Evolutionary conservation across 2,113 vertebrate species (phyloP), one percentile per base, ranked within the genome.

Genomic region (Gadus macrocephalus): DNA sequence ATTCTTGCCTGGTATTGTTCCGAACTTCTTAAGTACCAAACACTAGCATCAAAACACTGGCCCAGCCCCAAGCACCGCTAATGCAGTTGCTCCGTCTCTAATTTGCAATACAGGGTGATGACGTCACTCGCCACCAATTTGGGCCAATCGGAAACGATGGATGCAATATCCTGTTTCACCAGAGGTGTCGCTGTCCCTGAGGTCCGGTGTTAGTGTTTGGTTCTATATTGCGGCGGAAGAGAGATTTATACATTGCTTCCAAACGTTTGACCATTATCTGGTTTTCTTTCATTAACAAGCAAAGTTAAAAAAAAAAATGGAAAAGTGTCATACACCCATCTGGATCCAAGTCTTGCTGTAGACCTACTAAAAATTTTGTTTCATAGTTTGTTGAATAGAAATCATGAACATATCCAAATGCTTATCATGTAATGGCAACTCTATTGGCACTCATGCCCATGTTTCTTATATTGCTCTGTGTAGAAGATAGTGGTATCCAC

Each of bases 201-300:
- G 42, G 42, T 49, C 42, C 8, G 42, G 42, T 49, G 42, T 49
- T 49, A 14, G 42, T 49, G 42, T 49, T 49, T 49, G 42, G 42
- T 49, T 49, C 11, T 12, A 49, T 49, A 12, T 49, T 73, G 74
- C 67, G 75, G 42, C 56, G 53, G 49, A 74, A 80, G 73, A 83
- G 73, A 81, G 69, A 70, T 75, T 82, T 85, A 85, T 86, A 79
- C 84, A 84, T 88, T 56, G 85, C 84, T 87, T 89, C 83, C 77
- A 77, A 66, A 59, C 22, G 67, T 60, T 73, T 69, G 78, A 73
- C 63, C 72, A 79, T 9, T 3, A 71, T 84, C 79, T 79, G 88
- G 76, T 67, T 73, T 71, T 64, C 68, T 74, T 73, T 75, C 80
- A 84, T 79, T 22, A 35, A 69, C 38, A 80, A 72, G 66, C 11